Evolutionary conservation across 2,888 invertebrate species (phyloP), one percentile per base, ranked within the genome.

Genomic region (Hyposoter dolosus): DNA sequence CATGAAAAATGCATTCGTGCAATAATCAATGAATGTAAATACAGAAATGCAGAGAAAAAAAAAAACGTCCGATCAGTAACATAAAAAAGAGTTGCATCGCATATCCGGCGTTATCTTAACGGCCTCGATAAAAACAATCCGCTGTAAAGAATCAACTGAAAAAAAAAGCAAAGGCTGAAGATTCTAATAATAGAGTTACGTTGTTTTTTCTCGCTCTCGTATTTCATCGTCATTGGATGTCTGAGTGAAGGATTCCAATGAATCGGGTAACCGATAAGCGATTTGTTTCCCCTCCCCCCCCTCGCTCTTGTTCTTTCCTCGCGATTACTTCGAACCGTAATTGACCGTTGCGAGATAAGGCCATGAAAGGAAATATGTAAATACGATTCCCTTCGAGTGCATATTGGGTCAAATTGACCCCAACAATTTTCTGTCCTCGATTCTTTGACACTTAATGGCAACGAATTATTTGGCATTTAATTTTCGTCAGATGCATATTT

Each of bases 211-310:
- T 71, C 56, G 17, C 56, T 53, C 28, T 35, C 60, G 60, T 28
- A 28, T 28, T 60, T 28, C 28, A 7, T 76, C 65, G 53, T 68
- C 68, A 28, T 47, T 63, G 63, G 68, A 40, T 68, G 68, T 53
- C 63, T 77, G 74, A 66, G 28, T 72, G 71, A 77, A 83, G 47
- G 63, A 47, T 82, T 82, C 32, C 81, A 43, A 82, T 83, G 75
- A 82, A 86, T 69, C 84, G 84, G 60, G 69, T 82, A 81, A 86
- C 78, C 87, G 87, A 89, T 89, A 87, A 88, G 74, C 60, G 15
- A 60, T 60, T 60, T 28, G 15, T 28, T 60, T n/a, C 19, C 9
- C 50, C 50, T n/a, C 50, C 40, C 9, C 12, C 10, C 23, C 23
- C 53, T 10, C 75, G 3, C 60, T 28, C 17, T 6, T 32, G 19